Evolutionary conservation across 2,113 vertebrate genomes (phyloP).

Genomic region (Tetraodon nigroviridis): DNA sequence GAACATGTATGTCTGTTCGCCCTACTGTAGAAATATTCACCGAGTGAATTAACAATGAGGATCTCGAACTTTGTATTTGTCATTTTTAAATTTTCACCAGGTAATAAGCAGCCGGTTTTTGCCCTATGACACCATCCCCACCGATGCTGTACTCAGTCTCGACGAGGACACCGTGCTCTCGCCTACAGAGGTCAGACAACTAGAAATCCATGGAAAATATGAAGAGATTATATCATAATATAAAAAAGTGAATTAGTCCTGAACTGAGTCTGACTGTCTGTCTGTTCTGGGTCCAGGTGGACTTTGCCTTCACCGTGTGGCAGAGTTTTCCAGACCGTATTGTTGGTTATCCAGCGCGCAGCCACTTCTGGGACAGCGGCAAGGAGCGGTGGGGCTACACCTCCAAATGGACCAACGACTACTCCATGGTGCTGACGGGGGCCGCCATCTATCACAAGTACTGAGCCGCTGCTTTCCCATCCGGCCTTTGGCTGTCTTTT

Average conservation of each 20-base stretch:
- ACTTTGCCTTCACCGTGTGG: constrained; percentile 99
- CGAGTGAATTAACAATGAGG: too few relatives aligned
- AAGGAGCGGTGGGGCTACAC: constrained; percentile 98
- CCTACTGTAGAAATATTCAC: too few relatives aligned
- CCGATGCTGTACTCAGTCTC: constrained; percentile 92
- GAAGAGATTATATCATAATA: too few relatives aligned
- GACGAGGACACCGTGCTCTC: constrained; percentile 98
- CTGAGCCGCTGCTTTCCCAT: not conserved
- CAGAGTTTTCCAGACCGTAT: constrained; percentile 98
- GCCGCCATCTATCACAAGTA: constrained; percentile 99
- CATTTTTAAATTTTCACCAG: constrained; percentile 60
- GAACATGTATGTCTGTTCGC: not conserved
- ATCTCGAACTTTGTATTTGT: not conserved
- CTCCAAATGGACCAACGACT: constrained; percentile 99
- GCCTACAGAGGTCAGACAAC: constrained; percentile 85
- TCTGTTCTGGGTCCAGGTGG: constrained; percentile 77
- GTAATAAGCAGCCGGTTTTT: constrained; percentile 97
- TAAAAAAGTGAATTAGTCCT: too few relatives aligned
- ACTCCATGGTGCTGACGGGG: constrained; percentile 99
- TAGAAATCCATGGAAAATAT: not conserved
- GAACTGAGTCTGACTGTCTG: not conserved
- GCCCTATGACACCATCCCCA: constrained; percentile 89
- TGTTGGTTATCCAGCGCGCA: constrained; percentile 95
- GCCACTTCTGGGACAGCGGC: constrained; percentile 97
- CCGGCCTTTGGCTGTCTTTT: not conserved